phyloP scores from a whole-genome alignment of 1,140 invertebrate species.

The Bacillus rossius region DNA sequence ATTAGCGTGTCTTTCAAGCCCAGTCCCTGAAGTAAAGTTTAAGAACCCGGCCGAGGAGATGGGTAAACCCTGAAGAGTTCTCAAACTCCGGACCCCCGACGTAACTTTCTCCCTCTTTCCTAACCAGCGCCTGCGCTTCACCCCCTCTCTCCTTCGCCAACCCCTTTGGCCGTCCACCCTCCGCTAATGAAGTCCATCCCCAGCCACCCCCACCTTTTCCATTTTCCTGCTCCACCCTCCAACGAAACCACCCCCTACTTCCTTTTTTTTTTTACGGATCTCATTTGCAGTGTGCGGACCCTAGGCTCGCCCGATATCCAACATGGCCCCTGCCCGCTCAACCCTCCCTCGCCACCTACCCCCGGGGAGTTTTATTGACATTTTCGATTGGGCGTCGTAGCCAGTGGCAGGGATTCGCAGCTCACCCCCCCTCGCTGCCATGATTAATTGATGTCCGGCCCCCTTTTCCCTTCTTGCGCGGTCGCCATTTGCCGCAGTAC shows the following conservation, averaged over 20 bases:
- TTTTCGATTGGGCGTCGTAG: slow-evolving; percentile 8
- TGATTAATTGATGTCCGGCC: slow-evolving; percentile 11
- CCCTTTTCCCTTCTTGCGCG: background rate
- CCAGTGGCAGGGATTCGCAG: slow-evolving; percentile 3
- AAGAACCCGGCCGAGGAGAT: too few species aligned
- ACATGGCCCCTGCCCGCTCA: background rate
- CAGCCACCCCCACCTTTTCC: background rate
- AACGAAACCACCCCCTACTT: slow-evolving; percentile 1
- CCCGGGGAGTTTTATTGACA: slow-evolving; percentile 8
- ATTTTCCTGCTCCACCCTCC: background rate
- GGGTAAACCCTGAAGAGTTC: too few species aligned
- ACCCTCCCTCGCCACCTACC: background rate
- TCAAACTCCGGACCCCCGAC: too few species aligned
- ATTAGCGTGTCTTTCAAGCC: too few species aligned
- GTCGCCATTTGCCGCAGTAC: too few species aligned
- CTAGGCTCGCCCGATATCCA: background rate
- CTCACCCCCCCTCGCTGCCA: background rate
- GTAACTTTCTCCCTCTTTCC: background rate
- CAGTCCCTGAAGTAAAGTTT: too few species aligned
- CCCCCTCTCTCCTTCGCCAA: background rate
- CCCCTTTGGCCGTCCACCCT: background rate
- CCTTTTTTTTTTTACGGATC: slow-evolving; percentile 2
- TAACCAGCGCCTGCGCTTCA: too few species aligned
- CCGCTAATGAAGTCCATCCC: slow-evolving; percentile 5
- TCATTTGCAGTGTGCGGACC: background rate